Evolutionary conservation across 2,113 vertebrate species (phyloP).

Genomic region (Phaethon lepturus): DNA sequence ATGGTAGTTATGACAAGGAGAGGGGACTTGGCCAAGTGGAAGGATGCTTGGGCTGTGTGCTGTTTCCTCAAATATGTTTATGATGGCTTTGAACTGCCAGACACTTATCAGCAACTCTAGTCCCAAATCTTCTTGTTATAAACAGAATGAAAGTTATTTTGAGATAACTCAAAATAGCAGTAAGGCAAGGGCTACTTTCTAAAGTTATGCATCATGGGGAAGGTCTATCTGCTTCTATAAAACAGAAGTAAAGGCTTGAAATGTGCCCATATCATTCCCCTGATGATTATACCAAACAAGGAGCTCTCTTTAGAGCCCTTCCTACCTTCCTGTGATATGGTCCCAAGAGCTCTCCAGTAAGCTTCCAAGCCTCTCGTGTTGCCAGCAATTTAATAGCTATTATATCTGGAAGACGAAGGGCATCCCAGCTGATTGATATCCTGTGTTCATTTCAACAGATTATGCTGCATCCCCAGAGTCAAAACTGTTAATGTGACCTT

Average conservation of each 20-base stretch:
- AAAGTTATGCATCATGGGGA: not conserved
- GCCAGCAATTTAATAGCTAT: not conserved
- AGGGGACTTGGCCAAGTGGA: not conserved
- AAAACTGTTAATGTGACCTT: constrained; percentile 9
- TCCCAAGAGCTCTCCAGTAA: not conserved
- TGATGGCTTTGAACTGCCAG: not conserved
- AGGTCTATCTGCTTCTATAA: not conserved
- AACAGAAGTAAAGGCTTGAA: not conserved
- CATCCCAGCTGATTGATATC: not conserved
- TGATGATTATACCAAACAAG: not conserved
- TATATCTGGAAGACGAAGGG: not conserved
- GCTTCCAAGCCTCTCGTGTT: not conserved
- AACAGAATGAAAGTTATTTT: not conserved
- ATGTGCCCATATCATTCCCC: not conserved
- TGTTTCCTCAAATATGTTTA: not conserved
- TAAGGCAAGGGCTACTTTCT: not conserved
- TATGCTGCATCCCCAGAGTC: not conserved
- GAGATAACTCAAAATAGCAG: not conserved
- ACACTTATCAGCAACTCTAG: not conserved
- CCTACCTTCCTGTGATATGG: not conserved
- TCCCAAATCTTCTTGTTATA: not conserved
- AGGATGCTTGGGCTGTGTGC: not conserved
- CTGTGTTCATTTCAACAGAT: not conserved
- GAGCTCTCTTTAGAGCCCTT: not conserved
- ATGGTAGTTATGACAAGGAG: not conserved